A percentile compares a stretch with the other conserved stretches of the same genome.
These are phyloP conservation scores for Eupeodes corollae DNA, from an alignment of 1,140 invertebrate species.

Conservation along the genomic window DNA sequence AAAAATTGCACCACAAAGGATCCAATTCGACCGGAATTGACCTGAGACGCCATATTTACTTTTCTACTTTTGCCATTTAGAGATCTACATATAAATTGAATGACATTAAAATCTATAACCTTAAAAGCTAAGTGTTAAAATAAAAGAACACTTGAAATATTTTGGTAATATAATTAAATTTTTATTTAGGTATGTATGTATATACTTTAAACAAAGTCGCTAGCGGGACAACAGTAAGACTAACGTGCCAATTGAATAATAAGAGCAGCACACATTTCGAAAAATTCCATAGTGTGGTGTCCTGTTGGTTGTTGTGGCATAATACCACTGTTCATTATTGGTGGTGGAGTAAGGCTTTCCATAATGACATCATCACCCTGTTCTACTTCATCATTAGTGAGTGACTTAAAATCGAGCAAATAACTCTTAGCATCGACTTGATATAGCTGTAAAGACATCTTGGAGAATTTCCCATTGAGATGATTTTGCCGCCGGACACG, in stretches of 20 bases:
- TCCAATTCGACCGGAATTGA: too few relatives aligned
- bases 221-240: constrained; percentile 2
- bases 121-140: too few relatives aligned
- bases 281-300: constrained; percentile 99
- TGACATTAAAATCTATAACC: too few relatives aligned
- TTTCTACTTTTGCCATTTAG: too few relatives aligned
- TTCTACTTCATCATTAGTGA: constrained; percentile 66
- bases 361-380: constrained; percentile 47
- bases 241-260: constrained; percentile 95
- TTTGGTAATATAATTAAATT: too few relatives aligned
- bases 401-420: constrained; percentile 93
- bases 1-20: too few relatives aligned
- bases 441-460: constrained; percentile 97
- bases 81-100: too few relatives aligned
- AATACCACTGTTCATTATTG: constrained; percentile 36
- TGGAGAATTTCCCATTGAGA: constrained; percentile 70
- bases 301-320: constrained; percentile 40
- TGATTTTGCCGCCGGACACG: constrained; percentile 82
- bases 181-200: neutral
- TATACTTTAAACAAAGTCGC: constrained; percentile 2
- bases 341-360: constrained; percentile 39
- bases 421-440: constrained; percentile 98
- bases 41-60: too few relatives aligned
- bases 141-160: too few relatives aligned
- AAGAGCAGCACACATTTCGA: constrained; percentile 98